Evolutionary conservation across 2,113 vertebrate species (phyloP), one percentile per base, ranked within the genome.

Genomic region (Gambusia affinis): DNA sequence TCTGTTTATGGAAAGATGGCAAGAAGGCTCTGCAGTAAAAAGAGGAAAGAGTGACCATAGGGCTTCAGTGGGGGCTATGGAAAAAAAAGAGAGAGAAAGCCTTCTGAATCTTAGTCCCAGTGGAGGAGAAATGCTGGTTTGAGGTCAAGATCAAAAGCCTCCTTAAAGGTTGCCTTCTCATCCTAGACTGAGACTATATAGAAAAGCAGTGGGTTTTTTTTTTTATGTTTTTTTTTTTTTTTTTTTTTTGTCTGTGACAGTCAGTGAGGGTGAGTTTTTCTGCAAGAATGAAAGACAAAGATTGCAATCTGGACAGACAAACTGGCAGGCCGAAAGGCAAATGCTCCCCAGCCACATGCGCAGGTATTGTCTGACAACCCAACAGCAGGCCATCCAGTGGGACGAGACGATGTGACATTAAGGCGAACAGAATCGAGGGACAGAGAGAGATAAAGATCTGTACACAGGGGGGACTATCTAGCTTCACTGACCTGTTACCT

Each of bases 21-120:
- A 75, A 64, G 64, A 31, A 73, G 71, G 57, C 60, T 86, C 81
- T 92, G 86, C 82, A 85, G 86, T 78, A 70, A 89, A 57, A 65
- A 24, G 37, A 82, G 64, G 76, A 67, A 44, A 75, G 65, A 78
- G 72, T 67, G 65, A 83, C 54, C 72, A 79, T 31, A 80, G 83
- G 70, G 60, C n/a, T 42, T 84, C 19, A 74, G 61, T 57, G 31
- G 35, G 17, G 63, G 31, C 66, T 11, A 15, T 37, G 35, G 35
- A 37, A 8, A 37, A 11, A 37, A 14, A 28, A 33, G 63, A 8
- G 35, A 24, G 63, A 60, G 39, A 68, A 72, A 69, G 24, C 68
- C 29, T 42, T 67, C 74, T 72, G 62, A 78, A 70, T 79, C 70
- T 27, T 73, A 69, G 68, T 78, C 78, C 64, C 68, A 63, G 71